Conservation (phyloP, 2,888 invertebrate genomes). For the Lasioglossum morio region DNA sequence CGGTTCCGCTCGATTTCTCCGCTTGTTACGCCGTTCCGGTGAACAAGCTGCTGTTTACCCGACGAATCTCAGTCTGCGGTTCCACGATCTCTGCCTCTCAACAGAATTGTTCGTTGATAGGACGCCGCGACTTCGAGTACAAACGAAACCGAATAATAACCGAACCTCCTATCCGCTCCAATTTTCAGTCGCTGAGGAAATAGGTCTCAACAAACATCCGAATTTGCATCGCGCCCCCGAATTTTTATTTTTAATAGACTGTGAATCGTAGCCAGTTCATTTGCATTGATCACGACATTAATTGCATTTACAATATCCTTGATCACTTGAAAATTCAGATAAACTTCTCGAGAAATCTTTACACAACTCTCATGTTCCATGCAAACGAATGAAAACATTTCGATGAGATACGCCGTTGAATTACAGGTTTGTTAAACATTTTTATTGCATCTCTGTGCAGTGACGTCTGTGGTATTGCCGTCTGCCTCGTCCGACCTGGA, state of each 20-base stretch:
- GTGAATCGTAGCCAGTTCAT: too few relatives aligned
- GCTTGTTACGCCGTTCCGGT: neutral
- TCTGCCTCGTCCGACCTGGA: constrained; percentile 83
- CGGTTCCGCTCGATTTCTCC: neutral
- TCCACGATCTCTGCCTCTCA: neutral
- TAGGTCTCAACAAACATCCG: neutral
- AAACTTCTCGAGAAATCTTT: too few relatives aligned
- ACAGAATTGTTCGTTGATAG: neutral
- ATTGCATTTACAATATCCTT: too few relatives aligned
- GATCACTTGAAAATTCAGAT: too few relatives aligned
- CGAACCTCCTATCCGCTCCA: neutral
- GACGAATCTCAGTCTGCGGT: neutral
- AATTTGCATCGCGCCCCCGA: too few relatives aligned
- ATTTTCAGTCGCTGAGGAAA: neutral
- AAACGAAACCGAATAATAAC: neutral
- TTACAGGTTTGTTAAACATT: neutral
- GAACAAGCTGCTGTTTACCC: neutral
- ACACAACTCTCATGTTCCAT: too few relatives aligned
- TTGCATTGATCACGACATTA: too few relatives aligned
- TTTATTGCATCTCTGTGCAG: constrained; percentile 38
- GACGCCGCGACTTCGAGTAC: neutral
- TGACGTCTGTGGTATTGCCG: constrained; percentile 57
- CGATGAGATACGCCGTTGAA: neutral
- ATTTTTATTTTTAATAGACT: too few relatives aligned
- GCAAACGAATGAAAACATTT: neutral